Conservation (phyloP, 1,140 invertebrate species). For the Brachionus koreanus region DNA sequence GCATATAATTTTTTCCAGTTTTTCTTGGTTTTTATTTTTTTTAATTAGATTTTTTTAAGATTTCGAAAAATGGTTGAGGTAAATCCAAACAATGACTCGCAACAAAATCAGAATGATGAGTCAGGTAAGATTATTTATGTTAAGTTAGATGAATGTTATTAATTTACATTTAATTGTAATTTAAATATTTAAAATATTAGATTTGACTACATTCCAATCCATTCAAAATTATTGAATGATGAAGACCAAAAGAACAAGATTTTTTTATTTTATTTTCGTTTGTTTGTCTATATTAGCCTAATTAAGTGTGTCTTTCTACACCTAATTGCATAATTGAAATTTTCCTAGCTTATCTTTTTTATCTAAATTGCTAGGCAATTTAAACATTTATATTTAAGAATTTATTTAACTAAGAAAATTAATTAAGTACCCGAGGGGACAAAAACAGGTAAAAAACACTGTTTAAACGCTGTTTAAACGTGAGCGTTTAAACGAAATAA, state of each 20-base stretch:
- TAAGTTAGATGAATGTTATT: not conserved
- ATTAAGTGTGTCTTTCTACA: too few species aligned
- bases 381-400: too few species aligned
- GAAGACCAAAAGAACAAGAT: not conserved
- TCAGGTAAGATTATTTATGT: not conserved
- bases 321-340: too few species aligned
- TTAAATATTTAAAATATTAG: not conserved
- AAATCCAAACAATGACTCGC: not conserved
- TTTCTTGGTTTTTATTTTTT: not conserved
- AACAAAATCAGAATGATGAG: not conserved
- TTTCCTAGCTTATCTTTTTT: too few species aligned
- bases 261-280: not conserved
- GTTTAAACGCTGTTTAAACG: too few species aligned
- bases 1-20: not conserved
- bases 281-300: too few species aligned
- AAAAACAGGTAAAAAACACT: too few species aligned
- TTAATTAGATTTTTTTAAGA: not conserved
- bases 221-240: not conserved
- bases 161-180: not conserved
- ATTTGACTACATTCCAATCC: not conserved
- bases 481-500: too few species aligned
- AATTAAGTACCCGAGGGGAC: too few species aligned
- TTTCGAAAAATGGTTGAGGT: constrained; percentile 8
- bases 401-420: too few species aligned
- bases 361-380: too few species aligned